Percentiles rank a stretch among this genome's conserved stretches.
Conservation (phyloP, 2,888 invertebrate species). For the Troides aeacus region DNA sequence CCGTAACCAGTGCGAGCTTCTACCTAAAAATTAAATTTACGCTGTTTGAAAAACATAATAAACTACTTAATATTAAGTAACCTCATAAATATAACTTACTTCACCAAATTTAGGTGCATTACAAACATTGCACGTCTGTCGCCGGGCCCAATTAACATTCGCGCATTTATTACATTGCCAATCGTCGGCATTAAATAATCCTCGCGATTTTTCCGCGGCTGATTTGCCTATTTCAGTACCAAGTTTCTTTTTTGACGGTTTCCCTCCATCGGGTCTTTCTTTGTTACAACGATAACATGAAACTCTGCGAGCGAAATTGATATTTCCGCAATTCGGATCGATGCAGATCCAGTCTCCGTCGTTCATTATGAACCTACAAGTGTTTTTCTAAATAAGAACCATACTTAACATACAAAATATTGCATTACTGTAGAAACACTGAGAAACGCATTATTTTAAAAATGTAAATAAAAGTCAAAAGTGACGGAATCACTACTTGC, state of each 20-base stretch:
- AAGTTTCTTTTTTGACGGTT: slow-evolving; percentile 85
- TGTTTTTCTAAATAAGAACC: slow-evolving; percentile 17
- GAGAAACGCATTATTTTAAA: slow-evolving; percentile 37
- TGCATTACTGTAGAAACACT: slow-evolving; percentile 36
- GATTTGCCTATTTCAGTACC: slow-evolving; percentile 99
- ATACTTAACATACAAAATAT: slow-evolving; percentile 33
- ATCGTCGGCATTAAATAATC: slow-evolving; percentile 97
- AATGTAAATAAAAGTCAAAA: slow-evolving; percentile 66
- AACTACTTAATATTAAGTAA: background rate
- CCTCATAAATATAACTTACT: slow-evolving; percentile 77
- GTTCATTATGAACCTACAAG: slow-evolving; percentile 68
- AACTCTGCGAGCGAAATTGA: slow-evolving; percentile 94
- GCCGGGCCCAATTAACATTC: slow-evolving; percentile 99
- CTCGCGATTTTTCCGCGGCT: slow-evolving; percentile 98
- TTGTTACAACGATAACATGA: slow-evolving; percentile 96
- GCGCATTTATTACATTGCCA: slow-evolving; percentile 99
- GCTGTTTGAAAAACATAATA: background rate
- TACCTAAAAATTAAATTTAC: slow-evolving; percentile 53
- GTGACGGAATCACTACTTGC: slow-evolving; percentile 59
- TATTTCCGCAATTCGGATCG: slow-evolving; percentile 90
- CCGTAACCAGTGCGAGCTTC: slow-evolving; percentile 91
- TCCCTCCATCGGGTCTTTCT: slow-evolving; percentile 73
- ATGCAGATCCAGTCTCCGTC: slow-evolving; percentile 84
- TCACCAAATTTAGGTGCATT: slow-evolving; percentile 98
- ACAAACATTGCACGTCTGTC: slow-evolving; percentile 98